phyloP scores from a whole-genome alignment of 2,797 vertebrate genomes.

The Siniperca scherzeri region DNA sequence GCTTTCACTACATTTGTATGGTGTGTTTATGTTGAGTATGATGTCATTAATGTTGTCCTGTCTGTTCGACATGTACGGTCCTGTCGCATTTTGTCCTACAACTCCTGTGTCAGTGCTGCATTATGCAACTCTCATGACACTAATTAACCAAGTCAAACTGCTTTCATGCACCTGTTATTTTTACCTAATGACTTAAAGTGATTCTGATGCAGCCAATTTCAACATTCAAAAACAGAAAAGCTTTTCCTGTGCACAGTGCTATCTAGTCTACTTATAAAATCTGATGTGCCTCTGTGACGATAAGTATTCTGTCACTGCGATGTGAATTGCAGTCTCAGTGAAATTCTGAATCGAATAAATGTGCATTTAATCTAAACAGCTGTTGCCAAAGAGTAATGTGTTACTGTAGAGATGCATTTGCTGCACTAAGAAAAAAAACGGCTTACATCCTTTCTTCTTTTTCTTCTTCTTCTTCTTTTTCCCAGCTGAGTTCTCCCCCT shows the following conservation, averaged over 20 bases:
- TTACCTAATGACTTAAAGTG: conserved; percentile 6
- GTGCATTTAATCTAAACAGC: background rate
- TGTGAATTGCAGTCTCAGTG: background rate
- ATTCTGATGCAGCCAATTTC: conserved; percentile 10
- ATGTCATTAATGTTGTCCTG: conserved; percentile 33
- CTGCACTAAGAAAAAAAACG: background rate
- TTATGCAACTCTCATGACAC: conserved; percentile 37
- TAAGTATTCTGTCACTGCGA: background rate
- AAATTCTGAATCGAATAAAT: background rate
- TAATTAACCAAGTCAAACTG: conserved; percentile 51
- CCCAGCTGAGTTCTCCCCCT: conserved; percentile 91
- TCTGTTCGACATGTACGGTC: conserved; percentile 38
- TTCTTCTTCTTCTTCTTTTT: conserved; percentile 99
- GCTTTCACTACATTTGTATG: background rate
- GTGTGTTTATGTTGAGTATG: conserved; percentile 2
- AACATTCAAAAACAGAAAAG: background rate
- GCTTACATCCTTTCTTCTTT: conserved; percentile 96
- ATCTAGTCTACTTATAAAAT: background rate
- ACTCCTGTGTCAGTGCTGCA: conserved; percentile 16
- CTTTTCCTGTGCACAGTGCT: background rate
- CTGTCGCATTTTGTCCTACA: conserved; percentile 41
- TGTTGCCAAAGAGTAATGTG: background rate
- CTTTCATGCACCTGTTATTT: conserved; percentile 47
- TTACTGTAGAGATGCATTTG: conserved; percentile 1
- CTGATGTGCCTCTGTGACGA: background rate